Conservation (phyloP, 2,113 vertebrate genomes). For the Phalacrocorax carbo region DNA sequence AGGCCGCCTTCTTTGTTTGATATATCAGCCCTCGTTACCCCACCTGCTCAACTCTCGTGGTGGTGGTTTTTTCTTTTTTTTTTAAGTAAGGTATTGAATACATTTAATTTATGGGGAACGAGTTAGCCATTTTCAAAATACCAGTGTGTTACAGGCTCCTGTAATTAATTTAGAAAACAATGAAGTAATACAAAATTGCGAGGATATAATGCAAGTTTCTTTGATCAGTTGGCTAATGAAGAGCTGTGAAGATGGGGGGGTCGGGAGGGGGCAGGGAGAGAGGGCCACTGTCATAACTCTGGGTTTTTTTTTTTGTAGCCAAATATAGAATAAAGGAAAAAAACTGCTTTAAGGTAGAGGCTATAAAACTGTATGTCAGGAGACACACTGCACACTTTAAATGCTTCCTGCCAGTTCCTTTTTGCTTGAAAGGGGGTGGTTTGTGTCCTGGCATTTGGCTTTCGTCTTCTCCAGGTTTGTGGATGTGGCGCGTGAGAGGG, state of each 20-base stretch:
- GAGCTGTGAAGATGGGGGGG: neutral
- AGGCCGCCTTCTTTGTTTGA: neutral
- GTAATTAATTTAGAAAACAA: neutral
- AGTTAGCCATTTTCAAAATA: neutral
- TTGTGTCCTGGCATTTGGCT: neutral
- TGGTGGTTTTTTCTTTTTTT: neutral
- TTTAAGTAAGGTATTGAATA: neutral
- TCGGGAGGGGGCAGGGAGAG: neutral
- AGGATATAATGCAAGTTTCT: fast-evolving
- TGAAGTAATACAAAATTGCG: neutral
- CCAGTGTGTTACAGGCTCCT: neutral
- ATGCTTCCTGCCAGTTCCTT: neutral
- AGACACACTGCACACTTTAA: neutral
- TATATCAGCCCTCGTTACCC: neutral
- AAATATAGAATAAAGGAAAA: neutral
- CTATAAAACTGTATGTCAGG: neutral
- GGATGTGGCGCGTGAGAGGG: neutral
- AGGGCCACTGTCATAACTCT: fast-evolving
- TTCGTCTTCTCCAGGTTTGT: neutral
- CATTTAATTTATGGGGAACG: neutral
- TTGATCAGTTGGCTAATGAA: neutral
- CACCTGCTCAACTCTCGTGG: neutral
- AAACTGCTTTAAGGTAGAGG: neutral
- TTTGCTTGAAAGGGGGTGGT: neutral
- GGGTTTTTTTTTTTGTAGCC: neutral